These are phyloP conservation scores for Boulengeromyrus knoepffleri DNA, from an alignment of 2,113 vertebrate genomes.

Conservation along the genomic window DNA sequence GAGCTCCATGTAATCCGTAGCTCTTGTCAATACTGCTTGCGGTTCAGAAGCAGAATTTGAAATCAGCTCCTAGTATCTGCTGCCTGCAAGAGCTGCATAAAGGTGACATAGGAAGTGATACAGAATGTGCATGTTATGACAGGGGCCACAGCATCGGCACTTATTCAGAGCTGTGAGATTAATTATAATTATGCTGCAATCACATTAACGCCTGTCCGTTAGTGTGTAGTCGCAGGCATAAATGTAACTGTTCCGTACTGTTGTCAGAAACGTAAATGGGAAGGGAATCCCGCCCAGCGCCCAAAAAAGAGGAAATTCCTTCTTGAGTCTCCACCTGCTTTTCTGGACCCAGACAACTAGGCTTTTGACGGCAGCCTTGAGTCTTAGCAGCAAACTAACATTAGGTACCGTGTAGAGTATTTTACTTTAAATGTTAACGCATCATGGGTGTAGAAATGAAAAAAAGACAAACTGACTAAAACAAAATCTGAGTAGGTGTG, in stretches of 20 bases:
- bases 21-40: neutral
- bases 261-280: neutral
- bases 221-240: neutral
- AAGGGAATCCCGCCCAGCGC: neutral
- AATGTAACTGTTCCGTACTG: neutral
- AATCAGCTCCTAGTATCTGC: neutral
- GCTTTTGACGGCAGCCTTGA: neutral
- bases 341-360: neutral
- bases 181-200: neutral
- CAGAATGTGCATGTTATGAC: neutral
- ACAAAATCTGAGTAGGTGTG: neutral
- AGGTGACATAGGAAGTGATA: neutral
- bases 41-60: neutral
- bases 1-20: neutral
- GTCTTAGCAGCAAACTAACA: neutral
- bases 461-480: neutral
- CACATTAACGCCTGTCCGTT: neutral
- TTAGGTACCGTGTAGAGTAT: neutral
- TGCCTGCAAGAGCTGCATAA: neutral
- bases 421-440: neutral
- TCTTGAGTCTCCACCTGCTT: neutral
- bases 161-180: neutral
- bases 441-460: neutral
- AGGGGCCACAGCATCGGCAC: neutral
- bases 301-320: neutral